phyloP scores from a whole-genome alignment of 2,797 vertebrate genomes.

The Esox masquinongy region DNA sequence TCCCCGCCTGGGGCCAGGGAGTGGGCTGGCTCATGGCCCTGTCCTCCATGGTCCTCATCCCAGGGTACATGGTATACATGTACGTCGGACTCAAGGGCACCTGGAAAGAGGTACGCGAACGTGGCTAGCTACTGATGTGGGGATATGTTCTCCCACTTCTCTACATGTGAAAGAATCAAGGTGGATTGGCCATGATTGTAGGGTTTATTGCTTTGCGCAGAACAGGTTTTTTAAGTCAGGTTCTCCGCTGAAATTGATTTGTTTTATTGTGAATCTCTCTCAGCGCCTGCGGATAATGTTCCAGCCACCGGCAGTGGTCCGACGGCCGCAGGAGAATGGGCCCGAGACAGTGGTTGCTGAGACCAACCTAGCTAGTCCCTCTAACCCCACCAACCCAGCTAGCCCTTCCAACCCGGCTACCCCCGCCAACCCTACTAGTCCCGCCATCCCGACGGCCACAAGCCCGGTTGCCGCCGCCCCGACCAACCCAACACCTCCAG shows the following conservation, averaged over 20 bases:
- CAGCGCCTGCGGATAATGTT: slow-evolving; percentile 96
- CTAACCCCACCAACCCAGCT: slow-evolving; percentile 46
- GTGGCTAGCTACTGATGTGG: neutral
- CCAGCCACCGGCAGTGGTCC: slow-evolving; percentile 83
- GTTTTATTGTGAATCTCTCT: slow-evolving; percentile 16
- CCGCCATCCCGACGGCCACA: slow-evolving; percentile 36
- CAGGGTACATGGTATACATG: slow-evolving; percentile 97
- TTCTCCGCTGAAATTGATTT: slow-evolving; percentile 8
- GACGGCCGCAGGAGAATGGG: slow-evolving; percentile 84
- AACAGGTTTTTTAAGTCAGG: neutral
- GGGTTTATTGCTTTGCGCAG: neutral
- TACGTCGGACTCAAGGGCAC: slow-evolving; percentile 93
- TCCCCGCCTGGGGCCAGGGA: slow-evolving; percentile 96
- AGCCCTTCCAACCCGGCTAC: slow-evolving; percentile 43
- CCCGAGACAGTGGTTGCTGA: slow-evolving; percentile 78
- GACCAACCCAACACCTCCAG: slow-evolving; percentile 42
- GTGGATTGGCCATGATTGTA: neutral
- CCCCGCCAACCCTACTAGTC: slow-evolving; percentile 27
- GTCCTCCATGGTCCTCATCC: slow-evolving; percentile 97
- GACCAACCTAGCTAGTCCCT: slow-evolving; percentile 70
- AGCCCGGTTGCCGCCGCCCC: slow-evolving; percentile 17
- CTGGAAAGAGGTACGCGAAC: slow-evolving; percentile 89
- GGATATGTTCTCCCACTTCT: neutral
- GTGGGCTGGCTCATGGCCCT: slow-evolving; percentile 98
- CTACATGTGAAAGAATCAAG: neutral